phyloP scores from a whole-genome alignment of 1,140 invertebrate species.

The Dreissena polymorpha region DNA sequence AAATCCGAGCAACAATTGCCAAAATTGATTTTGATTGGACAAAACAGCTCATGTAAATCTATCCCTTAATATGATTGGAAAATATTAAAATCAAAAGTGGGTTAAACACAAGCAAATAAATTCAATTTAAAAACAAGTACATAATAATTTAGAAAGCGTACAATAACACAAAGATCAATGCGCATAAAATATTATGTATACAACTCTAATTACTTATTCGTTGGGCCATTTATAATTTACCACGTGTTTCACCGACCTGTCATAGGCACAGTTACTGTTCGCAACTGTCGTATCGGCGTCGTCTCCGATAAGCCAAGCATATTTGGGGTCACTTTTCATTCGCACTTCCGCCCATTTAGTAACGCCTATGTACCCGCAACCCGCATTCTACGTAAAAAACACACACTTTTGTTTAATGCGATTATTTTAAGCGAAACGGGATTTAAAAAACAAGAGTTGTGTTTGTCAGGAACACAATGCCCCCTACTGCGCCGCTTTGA shows the following conservation, averaged over 20 bases:
- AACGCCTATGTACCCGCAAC: slow-evolving; percentile 72
- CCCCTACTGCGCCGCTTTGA: too few relatives aligned
- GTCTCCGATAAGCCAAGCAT: slow-evolving; percentile 75
- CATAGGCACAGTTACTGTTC: slow-evolving; percentile 76
- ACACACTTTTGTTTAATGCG: background rate
- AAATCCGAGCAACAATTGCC: too few relatives aligned
- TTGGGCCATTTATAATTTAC: background rate
- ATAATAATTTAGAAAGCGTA: background rate
- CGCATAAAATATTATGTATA: background rate
- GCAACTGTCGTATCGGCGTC: slow-evolving; percentile 74
- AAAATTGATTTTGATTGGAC: too few relatives aligned
- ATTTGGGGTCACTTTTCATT: slow-evolving; percentile 64
- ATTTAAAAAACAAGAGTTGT: too few relatives aligned
- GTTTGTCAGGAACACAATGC: too few relatives aligned
- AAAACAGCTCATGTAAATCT: background rate
- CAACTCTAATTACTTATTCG: too few relatives aligned
- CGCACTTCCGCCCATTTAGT: slow-evolving; percentile 65
- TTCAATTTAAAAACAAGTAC: background rate
- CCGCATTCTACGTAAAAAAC: slow-evolving; percentile 69
- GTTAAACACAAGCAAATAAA: background rate
- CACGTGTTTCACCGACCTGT: slow-evolving; percentile 58
- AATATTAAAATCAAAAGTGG: background rate
- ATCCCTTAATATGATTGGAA: background rate
- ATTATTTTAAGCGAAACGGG: too few relatives aligned
- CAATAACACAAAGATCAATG: background rate